phyloP scores from a whole-genome alignment of 2,888 invertebrate species.

The Drosophila seclusa region DNA sequence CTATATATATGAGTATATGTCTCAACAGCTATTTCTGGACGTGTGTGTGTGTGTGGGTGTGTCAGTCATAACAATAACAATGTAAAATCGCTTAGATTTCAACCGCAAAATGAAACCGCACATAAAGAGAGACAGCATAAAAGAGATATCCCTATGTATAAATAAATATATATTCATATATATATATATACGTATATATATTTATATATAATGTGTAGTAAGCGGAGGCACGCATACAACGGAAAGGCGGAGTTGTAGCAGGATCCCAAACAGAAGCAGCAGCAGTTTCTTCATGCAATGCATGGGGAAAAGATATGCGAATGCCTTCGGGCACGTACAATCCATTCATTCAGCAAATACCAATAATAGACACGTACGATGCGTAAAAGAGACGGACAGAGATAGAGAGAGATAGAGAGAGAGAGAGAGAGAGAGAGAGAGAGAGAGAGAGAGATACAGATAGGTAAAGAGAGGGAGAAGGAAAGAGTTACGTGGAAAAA shows the following conservation, averaged over 20 bases:
- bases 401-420: conserved; percentile 3
- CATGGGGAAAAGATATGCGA: conserved; percentile 69
- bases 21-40: conserved; percentile 1
- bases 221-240: conserved; percentile 50
- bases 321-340: conserved; percentile 79
- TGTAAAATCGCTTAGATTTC: conserved; percentile 81
- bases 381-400: conserved; percentile 16
- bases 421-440: neutral
- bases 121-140: conserved; percentile 4
- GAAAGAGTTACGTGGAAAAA: conserved; percentile 10
- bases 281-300: conserved; percentile 43
- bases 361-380: conserved; percentile 78
- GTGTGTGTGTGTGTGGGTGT: conserved; percentile 10
- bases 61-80: conserved; percentile 79
- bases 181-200: neutral
- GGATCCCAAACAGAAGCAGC: conserved; percentile 10
- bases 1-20: neutral
- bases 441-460: neutral
- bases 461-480: neutral
- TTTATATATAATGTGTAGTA: neutral
- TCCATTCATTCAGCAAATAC: conserved; percentile 80
- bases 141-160: conserved; percentile 4
- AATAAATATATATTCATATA: neutral
- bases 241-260: conserved; percentile 64
- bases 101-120: conserved; percentile 66